Base-by-base conservation (phyloP, 2,113 vertebrate genomes). In the Collichthys lucidus region DNA sequence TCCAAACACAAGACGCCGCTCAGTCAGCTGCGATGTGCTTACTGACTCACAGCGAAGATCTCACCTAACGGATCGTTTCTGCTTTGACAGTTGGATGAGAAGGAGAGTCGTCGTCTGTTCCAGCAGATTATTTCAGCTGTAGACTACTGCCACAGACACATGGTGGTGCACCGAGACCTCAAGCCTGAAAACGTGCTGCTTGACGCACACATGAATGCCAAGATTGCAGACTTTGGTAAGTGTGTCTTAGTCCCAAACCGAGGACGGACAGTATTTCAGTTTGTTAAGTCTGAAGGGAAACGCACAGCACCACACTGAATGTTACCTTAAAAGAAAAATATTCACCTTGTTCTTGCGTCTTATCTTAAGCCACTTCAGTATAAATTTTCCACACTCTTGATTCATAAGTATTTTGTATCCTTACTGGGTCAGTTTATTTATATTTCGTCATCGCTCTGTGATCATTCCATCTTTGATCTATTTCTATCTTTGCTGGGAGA, bases 161-260 rank as follows among this genome's bases (percentile, higher is more conserved):
- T 99, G 98, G 98, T 99, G 86, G 98, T 99, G 67, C 98, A 99
- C 61, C 93, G 98, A 92, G 98, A 99, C 94, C 94, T 99, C 91
- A 99, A 99, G 85, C 98, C 98, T 24, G 98, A 99, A 91, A 99
- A 99, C n/a, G 98, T 99, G 67, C 93, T 99, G 63, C 97, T 99
- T 44, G 98, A 99, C 79, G 98, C 98, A 20, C 97, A 99, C 78
- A 98, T 99, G 98, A 99, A 99, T 85, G 98, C 98, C 64, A 99
- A 99, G 93, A 99, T 99, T 75, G 98, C 98, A 46, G 98, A 99
- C 88, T 99, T 99, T 29, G 98, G 98, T 98, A 92, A 94, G 96
- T 63, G 47, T 47, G 11, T 49, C 14, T 67, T 7, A 55, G 14
- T 64, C 35, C 20, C 53, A 20, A 78, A 71, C 8, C 1, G 1